Conservation (phyloP, 2,797 vertebrate species). For the Eulemur rubriventer region DNA sequence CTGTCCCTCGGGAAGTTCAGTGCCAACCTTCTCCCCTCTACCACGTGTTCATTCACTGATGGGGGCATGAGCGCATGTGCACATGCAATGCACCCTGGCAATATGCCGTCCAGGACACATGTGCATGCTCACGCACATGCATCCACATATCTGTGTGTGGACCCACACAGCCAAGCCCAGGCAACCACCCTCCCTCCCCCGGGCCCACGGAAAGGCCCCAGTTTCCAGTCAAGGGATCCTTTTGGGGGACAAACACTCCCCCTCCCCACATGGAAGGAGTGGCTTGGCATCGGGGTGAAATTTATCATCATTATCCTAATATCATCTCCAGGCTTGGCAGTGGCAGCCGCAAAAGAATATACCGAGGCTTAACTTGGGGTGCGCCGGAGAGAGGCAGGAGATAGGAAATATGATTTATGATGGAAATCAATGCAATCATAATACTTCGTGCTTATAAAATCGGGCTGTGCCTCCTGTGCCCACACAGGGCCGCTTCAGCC, state of each 20-base stretch:
- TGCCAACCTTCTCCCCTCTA: not conserved
- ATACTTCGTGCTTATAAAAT: slow-evolving; percentile 87
- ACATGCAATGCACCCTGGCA: not conserved
- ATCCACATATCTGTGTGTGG: not conserved
- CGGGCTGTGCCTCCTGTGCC: slow-evolving; percentile 80
- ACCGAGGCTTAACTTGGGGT: slow-evolving; percentile 88
- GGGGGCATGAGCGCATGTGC: not conserved
- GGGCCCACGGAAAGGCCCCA: slow-evolving; percentile 69
- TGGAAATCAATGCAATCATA: slow-evolving; percentile 88
- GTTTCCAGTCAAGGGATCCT: slow-evolving; percentile 81
- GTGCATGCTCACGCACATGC: accelerated
- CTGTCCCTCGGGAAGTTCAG: not conserved
- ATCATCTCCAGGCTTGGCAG: slow-evolving; percentile 86
- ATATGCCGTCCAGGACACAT: not conserved
- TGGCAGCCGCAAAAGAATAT: slow-evolving; percentile 88
- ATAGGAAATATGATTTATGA: slow-evolving; percentile 89
- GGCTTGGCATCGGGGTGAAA: slow-evolving; percentile 86
- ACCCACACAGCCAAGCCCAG: slow-evolving; percentile 21
- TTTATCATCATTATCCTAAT: slow-evolving; percentile 92
- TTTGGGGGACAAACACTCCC: slow-evolving; percentile 74
- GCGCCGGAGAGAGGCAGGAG: slow-evolving; percentile 84
- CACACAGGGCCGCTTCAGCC: slow-evolving; percentile 72
- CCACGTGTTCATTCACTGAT: not conserved
- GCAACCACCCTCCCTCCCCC: slow-evolving; percentile 27
- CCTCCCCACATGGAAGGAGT: slow-evolving; percentile 83